phyloP scores from a whole-genome alignment of 2,888 invertebrate species.

The Tetragnatha montana region DNA sequence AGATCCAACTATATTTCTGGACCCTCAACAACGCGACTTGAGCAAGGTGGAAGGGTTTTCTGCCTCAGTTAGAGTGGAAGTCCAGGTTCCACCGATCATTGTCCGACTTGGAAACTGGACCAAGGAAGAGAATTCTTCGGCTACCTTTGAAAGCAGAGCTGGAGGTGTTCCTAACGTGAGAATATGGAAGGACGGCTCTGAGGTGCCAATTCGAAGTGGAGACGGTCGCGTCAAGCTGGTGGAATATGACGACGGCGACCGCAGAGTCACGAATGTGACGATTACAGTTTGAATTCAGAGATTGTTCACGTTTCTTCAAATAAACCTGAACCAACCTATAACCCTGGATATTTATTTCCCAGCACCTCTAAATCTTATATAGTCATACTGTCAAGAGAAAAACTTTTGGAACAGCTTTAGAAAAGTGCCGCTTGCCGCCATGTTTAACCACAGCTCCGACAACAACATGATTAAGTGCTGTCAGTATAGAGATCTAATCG shows the following conservation, averaged over 20 bases:
- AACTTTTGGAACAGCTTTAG: too few relatives aligned
- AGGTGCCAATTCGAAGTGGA: constrained; percentile 30
- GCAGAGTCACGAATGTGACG: constrained; percentile 79
- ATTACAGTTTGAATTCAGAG: too few relatives aligned
- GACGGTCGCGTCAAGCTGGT: constrained; percentile 68
- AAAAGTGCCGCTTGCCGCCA: too few relatives aligned
- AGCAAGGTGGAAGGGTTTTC: constrained; percentile 78
- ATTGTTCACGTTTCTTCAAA: too few relatives aligned
- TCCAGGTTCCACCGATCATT: constrained; percentile 68
- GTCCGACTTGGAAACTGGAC: constrained; percentile 51
- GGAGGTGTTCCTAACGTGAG: constrained; percentile 87
- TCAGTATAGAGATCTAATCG: too few relatives aligned
- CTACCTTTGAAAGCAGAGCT: constrained; percentile 85
- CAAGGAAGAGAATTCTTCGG: constrained; percentile 37
- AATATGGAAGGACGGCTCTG: constrained; percentile 88
- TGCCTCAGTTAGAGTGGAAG: constrained; percentile 77
- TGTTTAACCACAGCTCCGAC: too few relatives aligned
- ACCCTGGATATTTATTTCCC: too few relatives aligned
- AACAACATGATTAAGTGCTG: too few relatives aligned
- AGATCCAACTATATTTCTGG: constrained; percentile 29
- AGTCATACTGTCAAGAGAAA: too few relatives aligned
- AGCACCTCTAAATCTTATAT: too few relatives aligned
- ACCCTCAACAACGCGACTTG: constrained; percentile 81
- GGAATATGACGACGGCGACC: constrained; percentile 55
- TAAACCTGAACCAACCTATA: too few relatives aligned